Base-by-base conservation (phyloP, 1,140 invertebrate species). In the Drosophila pectinifera region DNA sequence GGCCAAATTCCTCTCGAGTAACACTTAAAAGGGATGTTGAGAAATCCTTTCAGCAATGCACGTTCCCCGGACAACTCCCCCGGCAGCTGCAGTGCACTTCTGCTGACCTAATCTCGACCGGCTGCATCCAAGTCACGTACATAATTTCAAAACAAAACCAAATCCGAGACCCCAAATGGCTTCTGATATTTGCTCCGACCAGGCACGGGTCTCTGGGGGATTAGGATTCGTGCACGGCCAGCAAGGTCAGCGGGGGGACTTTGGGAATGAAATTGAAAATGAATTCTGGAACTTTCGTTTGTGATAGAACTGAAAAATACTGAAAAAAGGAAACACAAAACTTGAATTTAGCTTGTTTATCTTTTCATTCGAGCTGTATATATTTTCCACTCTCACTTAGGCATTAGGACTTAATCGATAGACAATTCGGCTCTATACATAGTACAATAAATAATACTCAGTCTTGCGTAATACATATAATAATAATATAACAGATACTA, bases 381-480 rank as follows among this genome's bases (percentile, higher is more conserved):
- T 62, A 55, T 78, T 43, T 65, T 65, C 58, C 41, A 55, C 67
- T 57, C 68, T 75, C 69, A 73, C 61, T 68, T 68, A 68, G 36
- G 76, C 65, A 83, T 79, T 88, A 78, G 69, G 64, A 46, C 78
- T 88, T 86, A 86, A 67, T 78, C 56, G 67, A 78, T 85, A 81
- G 78, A 80, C 74, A 85, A 80, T 64, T 88, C 61, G 56, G 31
- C 48, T 72, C 63, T 63, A 78, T 83, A 83, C 49, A 82, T 53
- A 63, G 68, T 77, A 88, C 59, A 86, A 83, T 88, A 86, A 85
- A 85, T 86, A 86, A 85, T 86, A 85, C 82, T 85, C 81, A 85
- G 81, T 85, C 81, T 85, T 85, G 81, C 68, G 77, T 78, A 80
- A 73, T 73, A 73, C 70, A n/a, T n/a, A n/a, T n/a, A n/a, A n/a